Conservation (phyloP, 2,888 invertebrate species). For the Perizoma flavofasciatum region DNA sequence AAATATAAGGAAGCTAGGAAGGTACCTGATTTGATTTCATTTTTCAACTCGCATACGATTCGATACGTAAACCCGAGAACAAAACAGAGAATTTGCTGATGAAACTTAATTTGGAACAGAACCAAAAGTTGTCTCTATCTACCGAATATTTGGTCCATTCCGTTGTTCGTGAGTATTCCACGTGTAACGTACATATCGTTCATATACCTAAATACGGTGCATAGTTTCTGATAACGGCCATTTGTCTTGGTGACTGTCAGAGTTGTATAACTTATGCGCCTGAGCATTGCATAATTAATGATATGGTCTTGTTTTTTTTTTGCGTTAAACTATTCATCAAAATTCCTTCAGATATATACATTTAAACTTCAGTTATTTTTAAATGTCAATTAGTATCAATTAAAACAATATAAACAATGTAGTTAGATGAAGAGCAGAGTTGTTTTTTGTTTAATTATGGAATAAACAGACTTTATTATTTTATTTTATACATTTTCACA, state of each 20-base stretch:
- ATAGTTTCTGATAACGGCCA: constrained; percentile 24
- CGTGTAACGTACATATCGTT: constrained; percentile 12
- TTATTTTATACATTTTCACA: too few relatives aligned
- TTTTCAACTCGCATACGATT: too few relatives aligned
- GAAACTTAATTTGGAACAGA: constrained; percentile 14
- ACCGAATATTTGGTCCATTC: constrained; percentile 13
- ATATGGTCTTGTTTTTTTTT: constrained; percentile 5
- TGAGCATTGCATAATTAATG: constrained; percentile 21
- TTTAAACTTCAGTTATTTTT: too few relatives aligned
- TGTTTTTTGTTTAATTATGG: too few relatives aligned
- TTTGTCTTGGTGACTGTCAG: constrained; percentile 30
- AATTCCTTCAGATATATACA: not conserved
- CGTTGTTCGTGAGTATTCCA: constrained; percentile 11
- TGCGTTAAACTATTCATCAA: constrained; percentile 2
- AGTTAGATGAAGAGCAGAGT: too few relatives aligned
- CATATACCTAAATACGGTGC: constrained; percentile 8
- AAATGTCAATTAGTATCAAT: too few relatives aligned
- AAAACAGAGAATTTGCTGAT: constrained; percentile 1
- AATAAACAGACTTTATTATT: too few relatives aligned
- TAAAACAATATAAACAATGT: too few relatives aligned
- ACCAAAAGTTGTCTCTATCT: constrained; percentile 17
- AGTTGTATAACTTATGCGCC: constrained; percentile 15
- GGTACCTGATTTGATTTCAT: too few relatives aligned
- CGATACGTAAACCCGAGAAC: too few relatives aligned
- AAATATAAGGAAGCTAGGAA: too few relatives aligned